Percentiles rank a stretch among this genome's conserved stretches.
phyloP scores from a whole-genome alignment of 2,113 vertebrate genomes.

The Mustelus asterias region DNA sequence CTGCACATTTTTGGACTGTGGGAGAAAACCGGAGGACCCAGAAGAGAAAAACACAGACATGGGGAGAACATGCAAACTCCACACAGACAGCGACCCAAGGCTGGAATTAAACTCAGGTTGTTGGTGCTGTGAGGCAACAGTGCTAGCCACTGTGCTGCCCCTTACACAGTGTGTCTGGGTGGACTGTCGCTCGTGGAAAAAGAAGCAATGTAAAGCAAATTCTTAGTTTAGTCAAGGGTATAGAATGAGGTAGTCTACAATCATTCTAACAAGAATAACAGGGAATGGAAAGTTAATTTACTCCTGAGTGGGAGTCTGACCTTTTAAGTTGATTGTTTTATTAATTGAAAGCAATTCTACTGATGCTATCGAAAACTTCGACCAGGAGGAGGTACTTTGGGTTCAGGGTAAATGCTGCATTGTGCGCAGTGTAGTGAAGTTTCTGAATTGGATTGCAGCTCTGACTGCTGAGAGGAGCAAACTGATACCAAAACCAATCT shows the following conservation, averaged over 20 bases:
- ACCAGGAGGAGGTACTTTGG: neutral
- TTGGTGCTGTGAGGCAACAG: too few relatives aligned
- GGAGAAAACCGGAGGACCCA: too few relatives aligned
- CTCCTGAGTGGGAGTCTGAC: neutral
- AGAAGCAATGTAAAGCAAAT: neutral
- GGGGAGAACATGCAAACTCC: too few relatives aligned
- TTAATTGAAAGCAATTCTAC: neutral
- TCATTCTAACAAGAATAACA: neutral
- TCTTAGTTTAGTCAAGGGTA: neutral
- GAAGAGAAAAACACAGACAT: too few relatives aligned
- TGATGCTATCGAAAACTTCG: neutral
- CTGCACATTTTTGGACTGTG: too few relatives aligned
- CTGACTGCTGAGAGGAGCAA: neutral
- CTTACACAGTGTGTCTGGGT: too few relatives aligned
- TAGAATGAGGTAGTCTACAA: neutral
- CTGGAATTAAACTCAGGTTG: too few relatives aligned
- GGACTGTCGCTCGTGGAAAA: neutral
- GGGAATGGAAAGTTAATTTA: neutral
- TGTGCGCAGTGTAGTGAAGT: neutral
- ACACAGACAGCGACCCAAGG: too few relatives aligned
- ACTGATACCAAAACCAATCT: neutral
- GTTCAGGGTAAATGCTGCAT: neutral
- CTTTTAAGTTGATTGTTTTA: slow-evolving; percentile 12
- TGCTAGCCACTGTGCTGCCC: too few relatives aligned
- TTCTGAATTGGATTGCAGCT: neutral